phyloP scores from a whole-genome alignment of 2,888 invertebrate species.

The Habrosyne pyritoides region DNA sequence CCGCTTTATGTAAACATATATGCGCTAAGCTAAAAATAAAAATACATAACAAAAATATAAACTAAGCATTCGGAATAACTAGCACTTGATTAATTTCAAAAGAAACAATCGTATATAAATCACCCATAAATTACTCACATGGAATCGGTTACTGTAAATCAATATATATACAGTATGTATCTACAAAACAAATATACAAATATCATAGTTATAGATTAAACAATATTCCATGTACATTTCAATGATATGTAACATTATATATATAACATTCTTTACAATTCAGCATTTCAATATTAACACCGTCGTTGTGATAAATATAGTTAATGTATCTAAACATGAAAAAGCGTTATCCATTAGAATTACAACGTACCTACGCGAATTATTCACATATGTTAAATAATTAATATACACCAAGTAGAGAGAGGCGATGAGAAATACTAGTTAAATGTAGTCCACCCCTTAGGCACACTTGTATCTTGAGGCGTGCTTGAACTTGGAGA shows the following conservation, averaged over 20 bases:
- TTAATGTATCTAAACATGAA: slow-evolving; percentile 37
- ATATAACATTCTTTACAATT: slow-evolving; percentile 49
- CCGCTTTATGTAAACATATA: not conserved
- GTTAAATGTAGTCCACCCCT: slow-evolving; percentile 77
- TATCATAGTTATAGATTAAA: slow-evolving; percentile 31
- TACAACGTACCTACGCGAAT: slow-evolving; percentile 27
- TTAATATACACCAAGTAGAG: slow-evolving; percentile 21
- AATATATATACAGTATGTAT: slow-evolving; percentile 30
- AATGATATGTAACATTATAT: slow-evolving; percentile 70
- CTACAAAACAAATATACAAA: slow-evolving; percentile 43
- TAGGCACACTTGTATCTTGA: slow-evolving; percentile 56
- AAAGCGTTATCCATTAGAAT: slow-evolving; percentile 42
- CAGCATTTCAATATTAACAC: slow-evolving; percentile 29
- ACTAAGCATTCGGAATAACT: slow-evolving; percentile 38
- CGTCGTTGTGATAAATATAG: slow-evolving; percentile 46
- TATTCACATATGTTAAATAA: slow-evolving; percentile 45
- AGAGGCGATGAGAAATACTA: slow-evolving; percentile 38
- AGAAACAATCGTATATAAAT: slow-evolving; percentile 22
- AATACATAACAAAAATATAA: slow-evolving; percentile 21
- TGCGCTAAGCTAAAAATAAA: not conserved
- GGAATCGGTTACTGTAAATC: slow-evolving; percentile 15
- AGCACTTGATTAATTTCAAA: slow-evolving; percentile 33
- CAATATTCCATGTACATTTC: slow-evolving; percentile 49
- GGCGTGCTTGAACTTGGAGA: slow-evolving; percentile 52
- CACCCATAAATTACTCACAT: slow-evolving; percentile 16